Conservation (phyloP, 2,113 vertebrate genomes). For the Centrocercus urophasianus region DNA sequence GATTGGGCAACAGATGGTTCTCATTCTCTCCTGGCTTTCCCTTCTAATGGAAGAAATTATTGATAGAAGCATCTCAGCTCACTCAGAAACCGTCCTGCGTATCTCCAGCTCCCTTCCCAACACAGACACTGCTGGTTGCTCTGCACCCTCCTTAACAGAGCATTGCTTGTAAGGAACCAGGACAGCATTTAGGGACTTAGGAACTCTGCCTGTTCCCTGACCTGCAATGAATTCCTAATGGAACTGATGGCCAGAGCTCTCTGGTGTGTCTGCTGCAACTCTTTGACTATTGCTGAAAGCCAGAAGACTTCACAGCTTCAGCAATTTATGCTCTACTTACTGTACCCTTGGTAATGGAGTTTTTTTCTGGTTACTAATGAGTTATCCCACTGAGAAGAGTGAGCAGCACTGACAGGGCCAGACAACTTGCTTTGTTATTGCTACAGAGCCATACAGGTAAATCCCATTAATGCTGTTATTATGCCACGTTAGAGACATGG, state of each 20-base stretch:
- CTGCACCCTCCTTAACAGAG: fast-evolving
- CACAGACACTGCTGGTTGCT: background rate
- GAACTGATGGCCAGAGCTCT: background rate
- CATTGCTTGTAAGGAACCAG: fast-evolving
- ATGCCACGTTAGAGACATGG: background rate
- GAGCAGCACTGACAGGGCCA: background rate
- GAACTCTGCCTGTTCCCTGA: background rate
- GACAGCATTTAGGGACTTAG: background rate
- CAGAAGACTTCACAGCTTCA: background rate
- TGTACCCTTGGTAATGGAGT: background rate
- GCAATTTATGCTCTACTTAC: background rate
- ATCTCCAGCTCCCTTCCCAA: background rate
- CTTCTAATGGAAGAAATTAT: background rate
- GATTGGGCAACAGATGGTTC: background rate
- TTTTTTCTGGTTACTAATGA: background rate
- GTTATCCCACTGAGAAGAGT: background rate
- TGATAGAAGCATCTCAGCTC: background rate
- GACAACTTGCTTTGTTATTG: background rate
- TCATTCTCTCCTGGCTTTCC: background rate
- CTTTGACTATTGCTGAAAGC: background rate
- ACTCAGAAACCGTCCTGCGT: background rate
- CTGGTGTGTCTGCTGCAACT: background rate
- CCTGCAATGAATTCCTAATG: background rate
- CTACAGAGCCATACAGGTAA: background rate
- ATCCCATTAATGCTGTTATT: constrained; percentile 8